A percentile compares a stretch with the other conserved stretches of the same genome.
These are phyloP conservation scores for Drosophila arawakana DNA, from an alignment of 1,140 invertebrate genomes.

Conservation along the genomic window DNA sequence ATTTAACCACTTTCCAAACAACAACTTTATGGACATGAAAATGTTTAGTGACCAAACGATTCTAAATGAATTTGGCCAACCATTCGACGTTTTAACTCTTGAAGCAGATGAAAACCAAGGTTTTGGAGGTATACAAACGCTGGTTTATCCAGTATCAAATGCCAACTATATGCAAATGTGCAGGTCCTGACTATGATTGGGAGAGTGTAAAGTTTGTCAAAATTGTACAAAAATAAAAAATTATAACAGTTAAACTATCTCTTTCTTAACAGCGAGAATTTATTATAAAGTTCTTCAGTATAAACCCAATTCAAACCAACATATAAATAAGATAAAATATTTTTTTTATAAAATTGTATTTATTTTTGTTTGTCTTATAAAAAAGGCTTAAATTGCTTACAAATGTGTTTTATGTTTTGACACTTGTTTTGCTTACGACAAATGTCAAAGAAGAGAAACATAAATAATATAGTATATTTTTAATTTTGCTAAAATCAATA, in stretches of 20 bases:
- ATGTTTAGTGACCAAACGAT: not conserved
- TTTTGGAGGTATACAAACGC: not conserved
- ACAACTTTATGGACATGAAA: not conserved
- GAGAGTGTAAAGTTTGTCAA: not conserved
- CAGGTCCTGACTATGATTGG: not conserved
- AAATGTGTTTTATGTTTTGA: constrained; percentile 57
- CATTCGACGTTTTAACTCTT: not conserved
- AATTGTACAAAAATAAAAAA: not conserved
- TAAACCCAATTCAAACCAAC: too few species aligned
- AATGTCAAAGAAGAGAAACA: constrained; percentile 47
- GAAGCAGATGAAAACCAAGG: not conserved
- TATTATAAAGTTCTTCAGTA: too few species aligned
- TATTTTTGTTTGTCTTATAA: constrained; percentile 69
- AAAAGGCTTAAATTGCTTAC: constrained; percentile 65
- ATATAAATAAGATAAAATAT: too few species aligned
- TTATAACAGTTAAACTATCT: too few species aligned
- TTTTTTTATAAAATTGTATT: constrained; percentile 73
- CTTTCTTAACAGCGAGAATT: too few species aligned
- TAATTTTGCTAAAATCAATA: constrained; percentile 76
- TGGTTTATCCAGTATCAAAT: not conserved
- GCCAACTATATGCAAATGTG: constrained; percentile 2
- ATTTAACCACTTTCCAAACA: constrained; percentile 7
- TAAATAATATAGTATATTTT: constrained; percentile 56
- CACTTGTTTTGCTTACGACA: constrained; percentile 50
- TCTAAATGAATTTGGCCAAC: not conserved